Conservation (phyloP, 2,113 vertebrate species). For the Hipposideros armiger region DNA sequence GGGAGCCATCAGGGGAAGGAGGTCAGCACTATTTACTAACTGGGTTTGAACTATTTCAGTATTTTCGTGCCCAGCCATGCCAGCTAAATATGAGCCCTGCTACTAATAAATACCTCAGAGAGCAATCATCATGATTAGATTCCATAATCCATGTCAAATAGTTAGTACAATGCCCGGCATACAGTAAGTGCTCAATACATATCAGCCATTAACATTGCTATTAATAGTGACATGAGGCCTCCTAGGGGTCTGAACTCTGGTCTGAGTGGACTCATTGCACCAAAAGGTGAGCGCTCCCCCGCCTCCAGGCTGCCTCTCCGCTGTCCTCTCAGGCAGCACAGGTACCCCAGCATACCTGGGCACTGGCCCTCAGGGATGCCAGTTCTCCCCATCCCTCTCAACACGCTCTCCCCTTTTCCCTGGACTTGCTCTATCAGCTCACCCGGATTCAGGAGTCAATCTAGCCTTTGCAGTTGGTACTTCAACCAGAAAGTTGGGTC, state of each 20-base stretch:
- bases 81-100: background rate
- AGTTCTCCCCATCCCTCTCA: background rate
- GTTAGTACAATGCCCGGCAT: background rate
- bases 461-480: background rate
- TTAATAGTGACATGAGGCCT: background rate
- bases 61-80: background rate
- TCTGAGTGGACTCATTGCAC: background rate
- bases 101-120: background rate
- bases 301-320: background rate
- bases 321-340: background rate
- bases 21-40: background rate
- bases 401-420: background rate
- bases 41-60: background rate
- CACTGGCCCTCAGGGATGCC: background rate
- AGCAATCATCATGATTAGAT: background rate
- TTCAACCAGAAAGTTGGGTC: slow-evolving; percentile 16
- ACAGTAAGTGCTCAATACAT: background rate
- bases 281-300: background rate
- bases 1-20: background rate
- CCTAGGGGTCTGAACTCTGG: background rate
- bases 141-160: background rate
- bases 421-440: background rate
- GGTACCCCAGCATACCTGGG: no score
- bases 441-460: background rate
- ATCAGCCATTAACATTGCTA: background rate